A percentile compares a stretch with the other conserved stretches of the same genome.
Conservation (phyloP, 1,140 invertebrate species). For the Tenebrio molitor region DNA sequence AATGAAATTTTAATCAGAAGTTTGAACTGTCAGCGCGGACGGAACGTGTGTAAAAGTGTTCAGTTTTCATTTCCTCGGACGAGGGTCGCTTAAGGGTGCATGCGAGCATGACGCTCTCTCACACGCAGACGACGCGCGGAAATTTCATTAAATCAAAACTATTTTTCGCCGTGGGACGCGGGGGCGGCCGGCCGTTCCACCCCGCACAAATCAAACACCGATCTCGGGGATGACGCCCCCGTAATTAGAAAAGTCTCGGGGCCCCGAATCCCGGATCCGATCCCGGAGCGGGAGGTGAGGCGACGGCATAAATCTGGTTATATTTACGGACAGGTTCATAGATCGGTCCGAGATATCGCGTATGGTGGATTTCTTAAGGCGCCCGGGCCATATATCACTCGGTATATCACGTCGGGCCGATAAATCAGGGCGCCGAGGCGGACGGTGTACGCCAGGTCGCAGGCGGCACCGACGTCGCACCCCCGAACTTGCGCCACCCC, state of each 20-base stretch:
- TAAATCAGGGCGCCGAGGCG: slow-evolving; percentile 58
- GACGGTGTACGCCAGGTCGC: slow-evolving; percentile 56
- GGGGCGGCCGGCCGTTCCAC: slow-evolving; percentile 2
- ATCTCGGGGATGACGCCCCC: slow-evolving; percentile 57
- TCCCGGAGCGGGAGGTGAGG: slow-evolving; percentile 17
- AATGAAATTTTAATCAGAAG: slow-evolving; percentile 62
- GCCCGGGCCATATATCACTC: slow-evolving; percentile 60
- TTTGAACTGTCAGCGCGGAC: slow-evolving; percentile 56
- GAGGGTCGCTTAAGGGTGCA: slow-evolving; percentile 58
- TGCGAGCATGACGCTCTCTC: slow-evolving; percentile 46
- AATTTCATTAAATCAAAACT: slow-evolving; percentile 38
- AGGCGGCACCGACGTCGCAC: slow-evolving; percentile 58
- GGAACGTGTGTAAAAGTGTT: slow-evolving; percentile 56
- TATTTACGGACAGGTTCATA: slow-evolving; percentile 63
- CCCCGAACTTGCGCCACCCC: slow-evolving; percentile 1
- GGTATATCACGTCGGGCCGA: slow-evolving; percentile 62
- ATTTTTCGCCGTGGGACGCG: not conserved
- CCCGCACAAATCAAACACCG: slow-evolving; percentile 60
- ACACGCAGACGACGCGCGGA: not conserved
- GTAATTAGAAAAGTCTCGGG: slow-evolving; percentile 61
- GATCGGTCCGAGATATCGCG: slow-evolving; percentile 63
- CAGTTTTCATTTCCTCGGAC: slow-evolving; percentile 58
- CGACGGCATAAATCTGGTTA: slow-evolving; percentile 62
- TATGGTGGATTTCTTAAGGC: slow-evolving; percentile 63
- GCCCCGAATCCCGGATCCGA: not conserved